Percentiles rank a stretch among this genome's conserved stretches.
Evolutionary conservation across 2,113 vertebrate genomes (phyloP).

Genomic region (Spilogale gracilis): DNA sequence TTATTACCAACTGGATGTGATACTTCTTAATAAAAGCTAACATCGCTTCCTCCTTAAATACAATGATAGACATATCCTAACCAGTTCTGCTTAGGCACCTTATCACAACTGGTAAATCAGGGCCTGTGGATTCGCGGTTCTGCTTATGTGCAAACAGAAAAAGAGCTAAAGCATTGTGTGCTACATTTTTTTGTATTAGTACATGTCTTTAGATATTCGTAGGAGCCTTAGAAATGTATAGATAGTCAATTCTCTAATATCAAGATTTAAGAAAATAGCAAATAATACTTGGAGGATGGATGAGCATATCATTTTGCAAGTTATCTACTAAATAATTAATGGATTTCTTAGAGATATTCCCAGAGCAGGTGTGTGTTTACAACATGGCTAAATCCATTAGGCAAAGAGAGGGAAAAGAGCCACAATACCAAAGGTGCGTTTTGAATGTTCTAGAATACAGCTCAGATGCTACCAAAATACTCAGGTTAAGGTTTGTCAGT

Average conservation of each 20-base stretch:
- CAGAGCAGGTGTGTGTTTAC: not conserved
- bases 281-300: not conserved
- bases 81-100: not conserved
- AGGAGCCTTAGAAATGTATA: not conserved
- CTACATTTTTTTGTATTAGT: not conserved
- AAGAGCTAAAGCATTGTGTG: not conserved
- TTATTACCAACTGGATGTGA: not conserved
- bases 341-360: slow-evolving; percentile 64
- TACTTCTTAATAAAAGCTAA: slow-evolving; percentile 63
- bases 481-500: slow-evolving; percentile 29
- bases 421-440: slow-evolving; percentile 44
- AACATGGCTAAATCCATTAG: slow-evolving; percentile 45
- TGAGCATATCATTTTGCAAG: not conserved
- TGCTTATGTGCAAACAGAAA: not conserved
- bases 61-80: not conserved
- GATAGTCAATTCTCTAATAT: not conserved
- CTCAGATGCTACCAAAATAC: slow-evolving; percentile 39
- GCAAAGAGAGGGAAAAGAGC: not conserved
- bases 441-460: slow-evolving; percentile 42
- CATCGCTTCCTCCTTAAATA: slow-evolving; percentile 26
- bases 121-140: not conserved
- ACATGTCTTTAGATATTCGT: not conserved
- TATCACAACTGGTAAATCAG: slow-evolving; percentile 29
- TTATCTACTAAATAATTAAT: slow-evolving; percentile 57
- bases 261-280: slow-evolving; percentile 17